phyloP scores from a whole-genome alignment of 1,140 invertebrate genomes.

The Drosophila serrata region DNA sequence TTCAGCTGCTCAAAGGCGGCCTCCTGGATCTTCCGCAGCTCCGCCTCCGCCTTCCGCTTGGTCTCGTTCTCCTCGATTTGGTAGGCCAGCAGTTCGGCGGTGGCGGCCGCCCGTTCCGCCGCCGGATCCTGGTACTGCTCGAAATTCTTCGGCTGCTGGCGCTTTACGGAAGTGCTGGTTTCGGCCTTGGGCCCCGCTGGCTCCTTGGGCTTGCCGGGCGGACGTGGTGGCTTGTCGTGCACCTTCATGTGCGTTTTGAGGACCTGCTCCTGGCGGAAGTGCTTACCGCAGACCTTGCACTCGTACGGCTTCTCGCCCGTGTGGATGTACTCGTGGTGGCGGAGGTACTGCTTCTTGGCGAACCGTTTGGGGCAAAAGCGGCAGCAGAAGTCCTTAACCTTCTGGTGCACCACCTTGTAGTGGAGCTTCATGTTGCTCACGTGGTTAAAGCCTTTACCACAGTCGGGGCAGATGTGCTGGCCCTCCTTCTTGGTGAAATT shows the following conservation, averaged over 20 bases:
- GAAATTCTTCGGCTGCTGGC: constrained; percentile 68
- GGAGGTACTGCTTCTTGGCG: constrained; percentile 81
- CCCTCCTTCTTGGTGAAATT: constrained; percentile 83
- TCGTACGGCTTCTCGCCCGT: constrained; percentile 85
- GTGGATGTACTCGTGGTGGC: constrained; percentile 83
- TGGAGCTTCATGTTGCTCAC: constrained; percentile 80
- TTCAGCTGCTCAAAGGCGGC: constrained; percentile 75
- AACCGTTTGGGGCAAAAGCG: constrained; percentile 81
- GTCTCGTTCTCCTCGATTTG: constrained; percentile 74
- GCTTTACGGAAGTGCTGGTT: constrained; percentile 46
- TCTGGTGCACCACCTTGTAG: constrained; percentile 80
- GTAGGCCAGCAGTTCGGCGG: constrained; percentile 68
- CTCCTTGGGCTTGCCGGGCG: constrained; percentile 58
- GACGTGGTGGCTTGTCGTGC: constrained; percentile 69
- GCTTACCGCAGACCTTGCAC: constrained; percentile 75
- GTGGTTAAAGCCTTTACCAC: constrained; percentile 78
- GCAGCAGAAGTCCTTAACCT: constrained; percentile 82
- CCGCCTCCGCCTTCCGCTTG: constrained; percentile 75
- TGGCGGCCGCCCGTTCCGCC: constrained; percentile 69
- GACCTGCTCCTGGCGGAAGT: constrained; percentile 79
- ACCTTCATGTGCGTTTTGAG: constrained; percentile 80
- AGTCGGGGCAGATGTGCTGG: constrained; percentile 78
- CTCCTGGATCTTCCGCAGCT: constrained; percentile 72
- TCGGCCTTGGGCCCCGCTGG: constrained; percentile 56
- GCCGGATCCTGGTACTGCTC: constrained; percentile 72